Conservation (phyloP, 2,113 vertebrate species). For the Melierax canorus region DNA sequence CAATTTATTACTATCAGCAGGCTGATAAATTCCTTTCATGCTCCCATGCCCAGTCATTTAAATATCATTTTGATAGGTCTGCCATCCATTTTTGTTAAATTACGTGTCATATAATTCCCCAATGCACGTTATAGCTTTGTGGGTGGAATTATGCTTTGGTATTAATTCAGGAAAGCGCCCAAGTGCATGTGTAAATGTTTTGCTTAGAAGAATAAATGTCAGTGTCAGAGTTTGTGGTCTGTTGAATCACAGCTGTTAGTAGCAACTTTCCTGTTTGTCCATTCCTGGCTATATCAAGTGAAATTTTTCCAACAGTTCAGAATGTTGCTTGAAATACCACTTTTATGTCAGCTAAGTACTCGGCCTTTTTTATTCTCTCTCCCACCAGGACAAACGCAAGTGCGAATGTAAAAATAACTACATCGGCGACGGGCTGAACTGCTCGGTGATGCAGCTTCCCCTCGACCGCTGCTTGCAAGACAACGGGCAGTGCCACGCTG, state of each 20-base stretch:
- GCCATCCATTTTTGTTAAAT: not conserved
- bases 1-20: not conserved
- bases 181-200: not conserved
- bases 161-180: not conserved
- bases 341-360: not conserved
- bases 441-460: constrained; percentile 78
- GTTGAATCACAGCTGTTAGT: not conserved
- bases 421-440: constrained; percentile 85
- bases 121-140: not conserved
- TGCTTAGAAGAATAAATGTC: not conserved
- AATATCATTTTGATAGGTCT: not conserved
- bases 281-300: not conserved
- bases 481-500: constrained; percentile 83
- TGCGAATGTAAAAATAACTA: constrained; percentile 86
- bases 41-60: not conserved
- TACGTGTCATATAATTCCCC: not conserved
- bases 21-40: not conserved
- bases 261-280: not conserved
- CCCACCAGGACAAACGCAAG: constrained; percentile 78
- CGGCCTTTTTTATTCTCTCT: not conserved
- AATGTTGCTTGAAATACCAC: not conserved
- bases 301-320: not conserved
- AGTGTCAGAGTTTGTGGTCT: not conserved
- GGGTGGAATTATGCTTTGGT: not conserved
- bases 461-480: constrained; percentile 87